A percentile compares a stretch with the other conserved stretches of the same genome.
These are phyloP conservation scores for Pinna nobilis DNA, from an alignment of 1,140 invertebrate species.

Conservation along the genomic window DNA sequence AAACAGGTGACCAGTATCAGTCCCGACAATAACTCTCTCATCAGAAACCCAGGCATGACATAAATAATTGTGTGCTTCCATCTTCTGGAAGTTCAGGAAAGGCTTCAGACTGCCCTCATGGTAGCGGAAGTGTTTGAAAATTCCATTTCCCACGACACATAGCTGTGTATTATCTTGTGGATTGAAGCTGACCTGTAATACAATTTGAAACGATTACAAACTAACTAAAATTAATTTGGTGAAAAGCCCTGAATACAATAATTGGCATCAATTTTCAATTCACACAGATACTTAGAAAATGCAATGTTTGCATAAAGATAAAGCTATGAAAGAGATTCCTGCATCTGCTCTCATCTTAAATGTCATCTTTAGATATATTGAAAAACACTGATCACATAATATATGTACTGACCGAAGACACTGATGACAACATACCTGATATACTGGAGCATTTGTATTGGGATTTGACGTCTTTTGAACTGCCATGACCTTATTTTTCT, in stretches of 20 bases:
- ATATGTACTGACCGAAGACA: not conserved
- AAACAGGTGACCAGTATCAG: slow-evolving; percentile 83
- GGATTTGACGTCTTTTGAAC: slow-evolving; percentile 80
- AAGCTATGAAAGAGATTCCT: not conserved
- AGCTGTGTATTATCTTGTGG: slow-evolving; percentile 85
- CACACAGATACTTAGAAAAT: no score
- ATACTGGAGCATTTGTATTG: slow-evolving; percentile 71
- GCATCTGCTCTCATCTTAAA: no score
- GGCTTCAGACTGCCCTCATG: slow-evolving; percentile 88
- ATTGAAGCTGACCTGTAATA: slow-evolving; percentile 82
- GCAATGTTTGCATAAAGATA: no score
- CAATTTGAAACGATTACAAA: no score
- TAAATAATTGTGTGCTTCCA: slow-evolving; percentile 83
- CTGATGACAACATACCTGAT: slow-evolving; percentile 68
- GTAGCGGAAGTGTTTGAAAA: slow-evolving; percentile 86
- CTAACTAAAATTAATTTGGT: no score
- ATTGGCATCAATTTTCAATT: no score
- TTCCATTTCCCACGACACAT: slow-evolving; percentile 83
- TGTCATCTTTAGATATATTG: no score
- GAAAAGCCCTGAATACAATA: no score
- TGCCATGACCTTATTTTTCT: slow-evolving; percentile 88
- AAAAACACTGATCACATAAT: no score
- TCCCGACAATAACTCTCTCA: slow-evolving; percentile 86
- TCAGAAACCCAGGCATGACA: slow-evolving; percentile 80
- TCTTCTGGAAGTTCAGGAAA: slow-evolving; percentile 85